phyloP scores from a whole-genome alignment of 2,797 vertebrate genomes.

The Peromyscus nudipes region DNA sequence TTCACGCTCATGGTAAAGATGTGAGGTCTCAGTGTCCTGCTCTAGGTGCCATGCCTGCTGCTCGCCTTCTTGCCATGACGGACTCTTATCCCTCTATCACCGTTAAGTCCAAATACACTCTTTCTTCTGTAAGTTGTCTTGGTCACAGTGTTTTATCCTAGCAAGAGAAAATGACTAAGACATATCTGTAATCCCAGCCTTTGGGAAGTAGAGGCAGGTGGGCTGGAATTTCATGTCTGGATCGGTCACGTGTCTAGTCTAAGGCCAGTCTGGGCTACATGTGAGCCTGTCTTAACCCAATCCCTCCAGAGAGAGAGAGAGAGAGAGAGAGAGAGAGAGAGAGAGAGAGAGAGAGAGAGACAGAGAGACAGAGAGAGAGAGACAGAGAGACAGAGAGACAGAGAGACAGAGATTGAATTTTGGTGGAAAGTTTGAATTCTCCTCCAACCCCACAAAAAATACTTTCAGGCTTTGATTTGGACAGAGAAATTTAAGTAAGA shows the following conservation, averaged over 20 bases:
- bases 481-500: constrained; percentile 15
- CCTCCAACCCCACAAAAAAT: neutral
- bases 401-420: neutral
- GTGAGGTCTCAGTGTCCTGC: neutral
- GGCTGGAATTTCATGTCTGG: neutral
- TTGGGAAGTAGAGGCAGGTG: neutral
- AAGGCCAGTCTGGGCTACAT: neutral
- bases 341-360: too few relatives aligned
- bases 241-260: neutral
- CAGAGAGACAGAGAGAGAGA: too few relatives aligned
- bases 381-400: too few relatives aligned
- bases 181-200: neutral
- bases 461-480: neutral
- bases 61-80: neutral
- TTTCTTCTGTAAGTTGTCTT: neutral
- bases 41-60: neutral
- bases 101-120: neutral
- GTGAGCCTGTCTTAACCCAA: neutral
- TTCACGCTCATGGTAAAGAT: neutral
- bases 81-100: neutral
- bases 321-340: too few relatives aligned
- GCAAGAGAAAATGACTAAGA: neutral
- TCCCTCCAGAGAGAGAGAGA: neutral
- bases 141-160: neutral
- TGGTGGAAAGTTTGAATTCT: neutral